These are phyloP conservation scores for Boloria selene DNA, from an alignment of 2,888 invertebrate species.

Conservation along the genomic window DNA sequence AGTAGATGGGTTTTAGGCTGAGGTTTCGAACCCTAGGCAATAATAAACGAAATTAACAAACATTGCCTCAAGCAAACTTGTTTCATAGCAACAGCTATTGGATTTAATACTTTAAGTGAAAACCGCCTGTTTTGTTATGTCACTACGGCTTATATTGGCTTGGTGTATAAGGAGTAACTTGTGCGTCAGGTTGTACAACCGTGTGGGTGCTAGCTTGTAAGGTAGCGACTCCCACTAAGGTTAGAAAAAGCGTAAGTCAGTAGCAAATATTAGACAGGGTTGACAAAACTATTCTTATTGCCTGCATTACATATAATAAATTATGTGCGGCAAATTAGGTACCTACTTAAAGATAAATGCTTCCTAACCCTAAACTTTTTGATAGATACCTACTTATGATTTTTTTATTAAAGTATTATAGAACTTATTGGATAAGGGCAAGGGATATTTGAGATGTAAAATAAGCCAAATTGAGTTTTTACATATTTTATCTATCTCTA, in stretches of 20 bases:
- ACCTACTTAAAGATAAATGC: too few relatives aligned
- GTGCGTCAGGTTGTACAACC: constrained; percentile 10
- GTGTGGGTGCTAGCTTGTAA: constrained; percentile 37
- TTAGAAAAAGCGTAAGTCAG: constrained; percentile 62
- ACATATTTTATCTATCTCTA: too few relatives aligned
- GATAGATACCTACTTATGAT: too few relatives aligned
- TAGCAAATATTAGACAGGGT: constrained; percentile 58
- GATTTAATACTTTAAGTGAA: not conserved
- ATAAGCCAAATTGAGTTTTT: too few relatives aligned
- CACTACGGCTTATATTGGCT: not conserved
- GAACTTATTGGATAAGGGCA: too few relatives aligned
- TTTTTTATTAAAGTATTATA: too few relatives aligned
- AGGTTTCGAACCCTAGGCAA: constrained; percentile 22
- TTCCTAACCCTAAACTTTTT: too few relatives aligned
- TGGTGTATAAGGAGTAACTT: constrained; percentile 16
- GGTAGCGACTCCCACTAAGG: constrained; percentile 37
- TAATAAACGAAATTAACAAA: constrained; percentile 25
- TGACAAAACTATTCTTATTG: constrained; percentile 30
- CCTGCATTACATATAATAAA: too few relatives aligned
- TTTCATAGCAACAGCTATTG: constrained; percentile 20
- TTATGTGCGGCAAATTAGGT: too few relatives aligned
- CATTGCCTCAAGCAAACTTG: constrained; percentile 17
- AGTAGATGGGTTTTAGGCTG: constrained; percentile 33
- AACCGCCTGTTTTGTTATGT: not conserved
- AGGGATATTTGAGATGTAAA: too few relatives aligned